Evolutionary conservation across 2,113 vertebrate species (phyloP).

Genomic region (Astur gentilis): DNA sequence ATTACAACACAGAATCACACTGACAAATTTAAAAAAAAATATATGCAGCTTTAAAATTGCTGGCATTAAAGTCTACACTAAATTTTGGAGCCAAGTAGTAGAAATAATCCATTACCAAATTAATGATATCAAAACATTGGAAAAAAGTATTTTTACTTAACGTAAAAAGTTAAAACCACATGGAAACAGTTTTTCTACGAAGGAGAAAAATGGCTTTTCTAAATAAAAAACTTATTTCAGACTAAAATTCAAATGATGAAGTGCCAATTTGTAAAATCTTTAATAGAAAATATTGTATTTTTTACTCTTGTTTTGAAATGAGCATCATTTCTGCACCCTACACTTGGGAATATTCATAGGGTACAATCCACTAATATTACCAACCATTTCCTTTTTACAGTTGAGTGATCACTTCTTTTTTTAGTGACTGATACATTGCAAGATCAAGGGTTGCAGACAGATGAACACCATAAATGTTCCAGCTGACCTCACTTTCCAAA

Average conservation of each 20-base stretch:
- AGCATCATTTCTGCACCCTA: background rate
- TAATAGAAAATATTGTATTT: background rate
- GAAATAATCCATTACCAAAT: background rate
- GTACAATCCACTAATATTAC: background rate
- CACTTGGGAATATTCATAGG: background rate
- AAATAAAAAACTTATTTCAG: background rate
- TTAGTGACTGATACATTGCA: background rate
- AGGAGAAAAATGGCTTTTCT: background rate
- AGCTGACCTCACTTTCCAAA: constrained; percentile 35
- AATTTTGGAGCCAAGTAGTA: background rate
- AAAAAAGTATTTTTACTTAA: background rate
- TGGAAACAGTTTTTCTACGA: background rate
- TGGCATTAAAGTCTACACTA: background rate
- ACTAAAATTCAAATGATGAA: background rate
- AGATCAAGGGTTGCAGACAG: constrained; percentile 20
- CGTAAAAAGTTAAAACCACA: background rate
- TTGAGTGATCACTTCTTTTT: background rate
- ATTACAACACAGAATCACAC: background rate
- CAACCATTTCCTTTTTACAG: background rate
- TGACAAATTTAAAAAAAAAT: background rate
- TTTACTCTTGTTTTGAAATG: background rate
- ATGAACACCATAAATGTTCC: background rate
- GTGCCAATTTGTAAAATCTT: background rate
- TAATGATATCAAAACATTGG: background rate
- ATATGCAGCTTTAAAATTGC: background rate